Evolutionary conservation across 2,888 invertebrate species (phyloP).

Genomic region (Carterocephalus palaemon): DNA sequence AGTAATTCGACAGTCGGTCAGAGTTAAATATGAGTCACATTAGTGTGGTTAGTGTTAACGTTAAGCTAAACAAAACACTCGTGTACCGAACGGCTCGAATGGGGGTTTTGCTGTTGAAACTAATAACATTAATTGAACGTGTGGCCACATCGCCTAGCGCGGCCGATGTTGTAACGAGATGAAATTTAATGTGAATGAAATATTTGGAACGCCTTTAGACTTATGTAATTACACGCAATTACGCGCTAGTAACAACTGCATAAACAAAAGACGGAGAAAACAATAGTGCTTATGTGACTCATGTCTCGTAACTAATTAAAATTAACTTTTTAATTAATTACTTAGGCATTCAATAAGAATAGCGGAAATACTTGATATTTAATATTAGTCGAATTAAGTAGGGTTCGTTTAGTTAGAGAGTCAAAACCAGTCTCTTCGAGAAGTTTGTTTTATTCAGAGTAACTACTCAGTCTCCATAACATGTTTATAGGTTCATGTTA

Average conservation of each 20-base stretch:
- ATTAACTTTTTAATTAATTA: no score
- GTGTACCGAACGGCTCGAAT: conserved; percentile 35
- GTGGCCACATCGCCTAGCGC: conserved; percentile 35
- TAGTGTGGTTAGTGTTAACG: neutral
- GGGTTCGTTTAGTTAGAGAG: no score
- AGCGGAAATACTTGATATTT: no score
- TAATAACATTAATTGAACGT: conserved; percentile 53
- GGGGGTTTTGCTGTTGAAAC: conserved; percentile 27
- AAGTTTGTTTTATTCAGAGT: no score
- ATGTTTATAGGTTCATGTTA: no score
- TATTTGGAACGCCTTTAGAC: conserved; percentile 16
- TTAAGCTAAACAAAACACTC: conserved; percentile 21
- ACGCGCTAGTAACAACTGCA: conserved; percentile 14
- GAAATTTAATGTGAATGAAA: conserved; percentile 20
- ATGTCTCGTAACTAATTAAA: neutral
- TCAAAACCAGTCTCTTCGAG: no score
- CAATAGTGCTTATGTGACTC: conserved; percentile 7
- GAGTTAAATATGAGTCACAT: neutral
- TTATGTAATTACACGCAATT: conserved; percentile 20
- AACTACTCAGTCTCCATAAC: no score
- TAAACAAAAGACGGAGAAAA: conserved; percentile 1
- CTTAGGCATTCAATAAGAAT: no score
- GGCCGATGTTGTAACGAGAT: conserved; percentile 22
- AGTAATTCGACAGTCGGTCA: neutral
- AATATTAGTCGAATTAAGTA: no score